phyloP scores from a whole-genome alignment of 2,113 vertebrate species.

The Uria aalge region DNA sequence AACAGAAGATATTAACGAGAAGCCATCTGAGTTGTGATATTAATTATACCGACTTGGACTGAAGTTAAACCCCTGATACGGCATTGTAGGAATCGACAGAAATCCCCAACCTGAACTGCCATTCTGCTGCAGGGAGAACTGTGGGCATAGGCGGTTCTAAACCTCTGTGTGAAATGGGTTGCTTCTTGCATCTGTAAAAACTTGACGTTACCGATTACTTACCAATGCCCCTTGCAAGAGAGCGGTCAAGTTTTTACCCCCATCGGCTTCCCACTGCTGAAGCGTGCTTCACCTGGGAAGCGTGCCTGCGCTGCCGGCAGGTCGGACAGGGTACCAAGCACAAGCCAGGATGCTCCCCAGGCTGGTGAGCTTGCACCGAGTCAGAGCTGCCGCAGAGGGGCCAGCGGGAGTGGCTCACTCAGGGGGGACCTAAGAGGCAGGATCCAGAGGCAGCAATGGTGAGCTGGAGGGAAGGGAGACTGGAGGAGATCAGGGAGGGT shows the following conservation, averaged over 20 bases:
- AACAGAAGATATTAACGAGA: background rate
- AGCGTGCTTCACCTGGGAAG: background rate
- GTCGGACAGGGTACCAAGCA: background rate
- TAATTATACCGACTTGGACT: background rate
- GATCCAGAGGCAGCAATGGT: background rate
- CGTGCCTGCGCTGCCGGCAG: background rate
- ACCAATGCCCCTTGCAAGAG: background rate
- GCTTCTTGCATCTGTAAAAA: background rate
- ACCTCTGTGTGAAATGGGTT: background rate
- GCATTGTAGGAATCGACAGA: background rate
- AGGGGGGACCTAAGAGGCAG: too few relatives aligned
- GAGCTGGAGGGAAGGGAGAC: background rate
- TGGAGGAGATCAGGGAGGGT: background rate
- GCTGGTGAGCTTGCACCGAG: fast-evolving
- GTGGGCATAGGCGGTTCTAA: fast-evolving
- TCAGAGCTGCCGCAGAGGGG: background rate
- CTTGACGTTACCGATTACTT: background rate
- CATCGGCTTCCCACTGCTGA: background rate
- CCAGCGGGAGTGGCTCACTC: background rate
- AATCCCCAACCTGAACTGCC: background rate
- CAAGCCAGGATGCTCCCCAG: background rate
- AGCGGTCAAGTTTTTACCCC: background rate
- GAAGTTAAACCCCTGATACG: background rate
- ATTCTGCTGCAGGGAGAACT: background rate
- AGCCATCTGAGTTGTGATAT: background rate